Base-by-base conservation (phyloP, 2,797 vertebrate species). In the Bovichtus diacanthus region DNA sequence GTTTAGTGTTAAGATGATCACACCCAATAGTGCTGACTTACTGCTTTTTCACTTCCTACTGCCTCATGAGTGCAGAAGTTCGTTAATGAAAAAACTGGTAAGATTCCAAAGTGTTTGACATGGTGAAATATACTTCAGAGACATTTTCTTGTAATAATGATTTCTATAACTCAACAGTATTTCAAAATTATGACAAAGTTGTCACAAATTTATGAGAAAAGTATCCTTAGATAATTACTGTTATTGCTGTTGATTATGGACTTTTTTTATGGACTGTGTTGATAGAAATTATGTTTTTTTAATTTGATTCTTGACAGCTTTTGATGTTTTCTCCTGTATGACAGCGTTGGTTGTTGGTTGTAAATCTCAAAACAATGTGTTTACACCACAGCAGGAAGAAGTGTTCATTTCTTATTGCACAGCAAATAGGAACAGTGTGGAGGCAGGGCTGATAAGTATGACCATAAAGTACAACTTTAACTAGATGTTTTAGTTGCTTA, bases 91-190 rank as follows among this genome's bases (percentile, higher is more conserved):
- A 36, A 44, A 71, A 51, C 41, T n/a, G 31, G 47, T 54, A 19
- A 15, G 9, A 38, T 25, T 46, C 15, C 11, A 15, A 21, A 50
- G 5, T 6, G 9, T 46, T 27, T 18, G 21, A 21, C 15, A 31
- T 8, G 7, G n/a, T 16, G 18, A 64, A 43, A 63, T 39, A 21
- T 23, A 38, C 51, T 36, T 18, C 11, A 34, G 16, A 64, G 10
- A 64, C 6, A 2, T 41, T 23, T 66, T 59, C 51, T 43, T 49
- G 3, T 66, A 49, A 56, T 64, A 73, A 29, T 47, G 60, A 39
- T 34, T 50, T 21, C 25, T 16, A 44, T 23, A 34, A 43, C 9
- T 18, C 31, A 47, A 29, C 47, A 34, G 5, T 15, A 34, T 31
- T 7, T 6, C 31, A 34, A 7, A n/a, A n/a, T n/a, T n/a, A n/a